phyloP scores from a whole-genome alignment of 2,888 invertebrate genomes.

The Tolmerus cingulatus region DNA sequence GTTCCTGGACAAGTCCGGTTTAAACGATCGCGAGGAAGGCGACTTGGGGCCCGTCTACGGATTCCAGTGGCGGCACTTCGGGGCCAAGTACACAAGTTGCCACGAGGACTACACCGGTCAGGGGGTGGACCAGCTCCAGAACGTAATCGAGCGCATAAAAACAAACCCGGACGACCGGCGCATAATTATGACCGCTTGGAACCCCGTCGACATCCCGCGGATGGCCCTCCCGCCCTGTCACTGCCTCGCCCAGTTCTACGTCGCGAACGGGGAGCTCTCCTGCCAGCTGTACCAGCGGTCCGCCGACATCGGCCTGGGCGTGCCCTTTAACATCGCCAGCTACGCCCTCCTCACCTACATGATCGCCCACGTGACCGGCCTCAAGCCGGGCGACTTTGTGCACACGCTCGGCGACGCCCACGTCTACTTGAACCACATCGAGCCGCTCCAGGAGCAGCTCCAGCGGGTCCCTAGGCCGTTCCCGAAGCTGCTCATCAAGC shows the following conservation, averaged over 20 bases:
- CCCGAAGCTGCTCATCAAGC: constrained; percentile 80
- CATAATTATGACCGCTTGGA: constrained; percentile 95
- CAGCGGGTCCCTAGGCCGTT: constrained; percentile 81
- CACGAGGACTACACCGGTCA: constrained; percentile 80
- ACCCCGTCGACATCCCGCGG: constrained; percentile 82
- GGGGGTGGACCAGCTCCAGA: constrained; percentile 90
- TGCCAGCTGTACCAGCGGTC: constrained; percentile 95
- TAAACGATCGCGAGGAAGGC: constrained; percentile 86
- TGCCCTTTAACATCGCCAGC: constrained; percentile 98
- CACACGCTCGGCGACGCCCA: constrained; percentile 96
- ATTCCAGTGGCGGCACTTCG: constrained; percentile 98
- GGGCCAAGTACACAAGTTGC: constrained; percentile 86
- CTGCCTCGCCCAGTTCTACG: constrained; percentile 93
- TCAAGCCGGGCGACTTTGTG: constrained; percentile 92
- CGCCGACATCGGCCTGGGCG: constrained; percentile 98
- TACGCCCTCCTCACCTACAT: constrained; percentile 93
- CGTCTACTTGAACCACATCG: constrained; percentile 89
- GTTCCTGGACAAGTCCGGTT: constrained; percentile 87
- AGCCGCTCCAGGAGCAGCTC: constrained; percentile 82
- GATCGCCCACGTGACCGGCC: constrained; percentile 93
- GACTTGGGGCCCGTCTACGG: constrained; percentile 98
- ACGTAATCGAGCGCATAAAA: constrained; percentile 81
- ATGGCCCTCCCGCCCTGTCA: constrained; percentile 99
- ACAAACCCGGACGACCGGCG: constrained; percentile 86
- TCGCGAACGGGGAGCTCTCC: constrained; percentile 81